Evolutionary conservation across 2,113 vertebrate genomes (phyloP).

Genomic region (Tychaedon coryphoeus): DNA sequence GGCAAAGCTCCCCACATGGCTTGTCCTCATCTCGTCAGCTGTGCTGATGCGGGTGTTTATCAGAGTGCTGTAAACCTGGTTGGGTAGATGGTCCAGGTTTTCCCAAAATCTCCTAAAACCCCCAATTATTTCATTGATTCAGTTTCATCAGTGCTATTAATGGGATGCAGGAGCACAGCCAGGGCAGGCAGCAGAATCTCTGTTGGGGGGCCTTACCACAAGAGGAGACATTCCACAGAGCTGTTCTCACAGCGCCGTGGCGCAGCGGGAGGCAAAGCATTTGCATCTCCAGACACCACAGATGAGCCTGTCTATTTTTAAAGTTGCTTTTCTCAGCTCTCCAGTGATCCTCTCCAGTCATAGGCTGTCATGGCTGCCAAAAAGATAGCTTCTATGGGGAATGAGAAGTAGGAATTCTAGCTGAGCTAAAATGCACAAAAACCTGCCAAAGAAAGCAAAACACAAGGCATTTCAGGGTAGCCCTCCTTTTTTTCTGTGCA

Average conservation of each 20-base stretch:
- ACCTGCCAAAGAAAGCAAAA: neutral
- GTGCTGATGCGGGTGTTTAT: neutral
- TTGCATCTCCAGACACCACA: conserved; percentile 15
- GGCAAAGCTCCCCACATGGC: neutral
- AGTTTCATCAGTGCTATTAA: neutral
- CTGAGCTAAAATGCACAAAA: neutral
- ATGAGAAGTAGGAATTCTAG: neutral
- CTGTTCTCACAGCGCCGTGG: neutral
- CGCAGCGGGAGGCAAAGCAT: neutral
- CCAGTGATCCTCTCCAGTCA: neutral
- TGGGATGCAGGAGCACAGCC: neutral
- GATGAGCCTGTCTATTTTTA: conserved; percentile 24
- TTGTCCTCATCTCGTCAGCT: neutral
- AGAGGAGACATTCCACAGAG: neutral
- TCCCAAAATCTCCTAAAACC: neutral
- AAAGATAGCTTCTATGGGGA: neutral
- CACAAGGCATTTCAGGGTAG: neutral
- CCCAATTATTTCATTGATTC: neutral
- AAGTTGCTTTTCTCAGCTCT: conserved; percentile 8
- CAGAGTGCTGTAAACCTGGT: neutral
- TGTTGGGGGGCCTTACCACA: neutral
- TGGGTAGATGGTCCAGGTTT: neutral
- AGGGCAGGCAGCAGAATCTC: neutral
- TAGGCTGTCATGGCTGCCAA: neutral
- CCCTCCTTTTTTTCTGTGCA: neutral